A percentile compares a stretch with the other conserved stretches of the same genome.
phyloP scores from a whole-genome alignment of 2,797 vertebrate genomes.

The Myotis planiceps region DNA sequence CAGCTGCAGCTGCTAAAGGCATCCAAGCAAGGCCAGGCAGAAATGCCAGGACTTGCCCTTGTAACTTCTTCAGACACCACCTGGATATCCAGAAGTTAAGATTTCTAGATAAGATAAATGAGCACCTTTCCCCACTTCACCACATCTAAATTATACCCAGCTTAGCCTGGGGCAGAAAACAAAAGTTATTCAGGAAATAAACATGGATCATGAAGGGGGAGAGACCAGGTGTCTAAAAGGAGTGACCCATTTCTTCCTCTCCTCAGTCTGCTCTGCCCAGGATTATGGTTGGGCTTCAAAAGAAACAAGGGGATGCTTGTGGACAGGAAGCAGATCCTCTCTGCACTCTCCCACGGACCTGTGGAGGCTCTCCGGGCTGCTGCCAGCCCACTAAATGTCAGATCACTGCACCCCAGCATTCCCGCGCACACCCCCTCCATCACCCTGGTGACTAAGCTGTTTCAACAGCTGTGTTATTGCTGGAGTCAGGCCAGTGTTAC shows the following conservation, averaged over 20 bases:
- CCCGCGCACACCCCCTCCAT: slow-evolving; percentile 85
- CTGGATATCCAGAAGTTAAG: neutral
- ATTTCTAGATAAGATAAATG: slow-evolving; percentile 38
- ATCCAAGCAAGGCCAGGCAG: neutral
- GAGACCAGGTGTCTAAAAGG: slow-evolving; percentile 26
- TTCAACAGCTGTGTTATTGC: slow-evolving; percentile 95
- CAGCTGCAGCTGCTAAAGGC: neutral
- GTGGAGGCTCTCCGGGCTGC: slow-evolving; percentile 71
- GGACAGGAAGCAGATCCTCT: slow-evolving; percentile 84
- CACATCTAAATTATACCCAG: slow-evolving; percentile 1
- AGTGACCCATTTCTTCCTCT: neutral
- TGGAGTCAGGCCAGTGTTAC: slow-evolving; percentile 88
- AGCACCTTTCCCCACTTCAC: neutral
- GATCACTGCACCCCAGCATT: slow-evolving; percentile 89
- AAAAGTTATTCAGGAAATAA: neutral
- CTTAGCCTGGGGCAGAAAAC: neutral
- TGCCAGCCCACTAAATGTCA: slow-evolving; percentile 86
- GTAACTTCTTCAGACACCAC: neutral
- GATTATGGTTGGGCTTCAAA: slow-evolving; percentile 83
- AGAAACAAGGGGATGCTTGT: slow-evolving; percentile 85
- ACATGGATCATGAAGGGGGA: neutral
- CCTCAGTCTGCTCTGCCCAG: slow-evolving; percentile 34
- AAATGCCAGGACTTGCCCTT: neutral
- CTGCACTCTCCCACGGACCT: slow-evolving; percentile 72
- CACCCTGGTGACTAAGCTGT: slow-evolving; percentile 91